phyloP scores from a whole-genome alignment of 2,797 vertebrate species.

The Masticophis lateralis region DNA sequence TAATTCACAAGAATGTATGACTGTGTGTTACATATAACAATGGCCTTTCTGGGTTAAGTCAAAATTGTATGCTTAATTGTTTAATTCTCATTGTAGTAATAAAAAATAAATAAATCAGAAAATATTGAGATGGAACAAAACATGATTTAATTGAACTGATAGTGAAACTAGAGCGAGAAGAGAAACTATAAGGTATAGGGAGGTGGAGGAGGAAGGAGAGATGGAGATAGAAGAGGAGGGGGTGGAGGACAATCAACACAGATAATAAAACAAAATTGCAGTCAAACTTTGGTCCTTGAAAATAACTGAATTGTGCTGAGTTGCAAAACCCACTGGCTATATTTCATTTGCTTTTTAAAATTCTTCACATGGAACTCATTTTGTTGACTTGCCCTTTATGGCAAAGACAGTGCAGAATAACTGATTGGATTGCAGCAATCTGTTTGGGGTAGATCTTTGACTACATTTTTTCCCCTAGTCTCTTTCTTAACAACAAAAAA shows the following conservation, averaged over 20 bases:
- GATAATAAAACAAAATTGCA: neutral
- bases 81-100: neutral
- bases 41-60: neutral
- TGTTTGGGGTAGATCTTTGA: constrained; percentile 7
- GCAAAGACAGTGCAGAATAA: constrained; percentile 19
- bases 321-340: neutral
- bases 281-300: neutral
- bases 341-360: constrained; percentile 30
- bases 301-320: neutral
- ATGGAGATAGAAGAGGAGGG: neutral
- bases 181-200: neutral
- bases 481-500: neutral
- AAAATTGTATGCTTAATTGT: neutral
- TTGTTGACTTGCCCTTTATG: constrained; percentile 35
- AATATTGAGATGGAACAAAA: neutral
- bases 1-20: neutral
- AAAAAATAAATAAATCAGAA: neutral
- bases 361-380: constrained; percentile 35
- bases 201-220: neutral
- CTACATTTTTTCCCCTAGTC: constrained; percentile 45
- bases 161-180: neutral
- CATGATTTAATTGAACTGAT: neutral
- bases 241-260: neutral
- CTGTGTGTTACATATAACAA: neutral
- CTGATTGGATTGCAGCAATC: constrained; percentile 29